Base-by-base conservation (phyloP, 2,888 invertebrate species). In the Athripsodes cinereus region DNA sequence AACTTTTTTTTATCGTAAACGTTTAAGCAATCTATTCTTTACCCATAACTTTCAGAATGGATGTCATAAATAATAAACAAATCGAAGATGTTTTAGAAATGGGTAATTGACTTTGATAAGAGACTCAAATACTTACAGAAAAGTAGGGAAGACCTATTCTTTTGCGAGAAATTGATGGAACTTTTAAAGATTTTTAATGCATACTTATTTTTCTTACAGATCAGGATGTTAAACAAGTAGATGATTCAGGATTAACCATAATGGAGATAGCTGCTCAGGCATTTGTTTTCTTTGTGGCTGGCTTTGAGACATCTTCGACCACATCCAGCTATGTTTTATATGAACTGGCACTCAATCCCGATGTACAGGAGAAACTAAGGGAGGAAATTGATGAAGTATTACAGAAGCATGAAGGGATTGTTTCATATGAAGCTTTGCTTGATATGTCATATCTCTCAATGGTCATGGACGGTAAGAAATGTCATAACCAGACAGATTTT, bases 231-330 rank as follows among this genome's bases (percentile, higher is more conserved):
- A 22, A n/a, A 16, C 35, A 20, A 6, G 53, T 55, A 18, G 54
- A 60, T 58, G 58, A 52, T 13, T 55, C 53, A 1, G 19, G 70
- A 1, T 66, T 81, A 1, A 69, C 73, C 1, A 66, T 79, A 11
- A 71, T 77, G 2, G 66, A 81, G 46, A 63, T 83, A 3, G 72
- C 76, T 0, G 75, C 81, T 0, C 82, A 84, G 57, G 76, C 80
- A 2, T 72, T 80, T 26, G 66, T 79, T 0, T 82, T 85, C 64
- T 79, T 79, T 57, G 58, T 69, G 0, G 82, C 79, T 26, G 81
- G 81, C 1, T 80, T 75, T 58, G 81, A 81, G 67, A 80, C 81
- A 0, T 79, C 79, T 8, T 70, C 73, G 13, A 72, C 74, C n/a
- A 74, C 74, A 2, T 69, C 79, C 66, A 72, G 74, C 48, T 80